Conservation (phyloP, 2,888 invertebrate species). For the Lochmaea capreae region DNA sequence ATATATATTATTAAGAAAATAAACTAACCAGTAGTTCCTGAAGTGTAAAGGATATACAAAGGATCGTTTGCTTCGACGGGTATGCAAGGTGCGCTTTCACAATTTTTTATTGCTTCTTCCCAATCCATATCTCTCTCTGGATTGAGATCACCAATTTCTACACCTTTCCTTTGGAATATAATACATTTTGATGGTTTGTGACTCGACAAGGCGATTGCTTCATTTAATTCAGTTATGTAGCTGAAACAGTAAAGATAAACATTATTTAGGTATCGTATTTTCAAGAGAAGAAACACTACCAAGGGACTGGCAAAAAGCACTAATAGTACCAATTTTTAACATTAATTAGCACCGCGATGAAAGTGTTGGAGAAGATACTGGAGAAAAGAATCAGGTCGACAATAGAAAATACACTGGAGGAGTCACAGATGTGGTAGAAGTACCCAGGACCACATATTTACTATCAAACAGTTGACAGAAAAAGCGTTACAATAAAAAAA, state of each 20-base stretch:
- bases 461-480: too few relatives aligned
- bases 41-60: slow-evolving; percentile 92
- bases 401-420: too few relatives aligned
- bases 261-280: background rate
- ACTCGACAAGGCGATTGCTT: slow-evolving; percentile 79
- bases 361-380: too few relatives aligned
- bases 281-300: too few relatives aligned
- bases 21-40: slow-evolving; percentile 80
- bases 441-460: too few relatives aligned
- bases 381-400: too few relatives aligned
- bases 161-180: slow-evolving; percentile 81
- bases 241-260: slow-evolving; percentile 57
- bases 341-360: too few relatives aligned
- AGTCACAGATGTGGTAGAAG: too few relatives aligned
- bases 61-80: slow-evolving; percentile 91
- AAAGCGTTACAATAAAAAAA: too few relatives aligned
- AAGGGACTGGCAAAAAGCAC: too few relatives aligned
- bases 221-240: slow-evolving; percentile 85
- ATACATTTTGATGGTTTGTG: slow-evolving; percentile 84
- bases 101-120: slow-evolving; percentile 76
- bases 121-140: slow-evolving; percentile 80
- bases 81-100: slow-evolving; percentile 82
- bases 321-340: too few relatives aligned
- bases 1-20: background rate
- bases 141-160: slow-evolving; percentile 74